These are phyloP conservation scores for Pitta sordida DNA, from an alignment of 2,113 vertebrate species.

Conservation along the genomic window DNA sequence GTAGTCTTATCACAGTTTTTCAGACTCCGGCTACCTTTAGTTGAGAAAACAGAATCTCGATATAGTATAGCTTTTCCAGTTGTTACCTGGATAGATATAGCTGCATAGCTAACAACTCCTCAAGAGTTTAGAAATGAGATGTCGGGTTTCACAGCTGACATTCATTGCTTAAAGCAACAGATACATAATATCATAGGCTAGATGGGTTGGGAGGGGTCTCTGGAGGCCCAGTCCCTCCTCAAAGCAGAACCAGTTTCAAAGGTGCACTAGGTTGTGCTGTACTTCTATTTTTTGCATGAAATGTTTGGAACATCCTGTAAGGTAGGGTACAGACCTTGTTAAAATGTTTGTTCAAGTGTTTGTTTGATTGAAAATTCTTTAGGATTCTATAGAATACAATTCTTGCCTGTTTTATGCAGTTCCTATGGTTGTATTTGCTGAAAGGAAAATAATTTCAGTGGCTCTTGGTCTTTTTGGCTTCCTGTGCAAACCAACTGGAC, in stretches of 20 bases:
- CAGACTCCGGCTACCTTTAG: background rate
- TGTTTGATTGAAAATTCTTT: background rate
- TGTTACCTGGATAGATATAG: background rate
- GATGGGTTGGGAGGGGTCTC: accelerated
- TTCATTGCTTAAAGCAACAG: background rate
- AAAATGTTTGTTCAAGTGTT: background rate
- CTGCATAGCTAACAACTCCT: background rate
- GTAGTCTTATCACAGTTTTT: background rate
- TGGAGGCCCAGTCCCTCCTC: background rate
- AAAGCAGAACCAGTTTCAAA: background rate
- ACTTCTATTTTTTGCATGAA: background rate
- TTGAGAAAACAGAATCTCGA: background rate
- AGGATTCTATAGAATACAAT: background rate
- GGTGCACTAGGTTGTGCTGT: background rate
- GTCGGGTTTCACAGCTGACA: background rate
- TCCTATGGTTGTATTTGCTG: background rate
- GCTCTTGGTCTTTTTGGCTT: background rate
- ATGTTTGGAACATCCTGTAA: accelerated
- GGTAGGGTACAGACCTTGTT: background rate
- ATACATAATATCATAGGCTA: too few relatives aligned
- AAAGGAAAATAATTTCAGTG: background rate
- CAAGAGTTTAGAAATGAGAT: background rate
- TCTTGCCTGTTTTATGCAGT: background rate
- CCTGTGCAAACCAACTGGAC: background rate
- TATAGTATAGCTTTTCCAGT: background rate